Conservation (phyloP, 2,797 vertebrate species). For the Trachurus trachurus region DNA sequence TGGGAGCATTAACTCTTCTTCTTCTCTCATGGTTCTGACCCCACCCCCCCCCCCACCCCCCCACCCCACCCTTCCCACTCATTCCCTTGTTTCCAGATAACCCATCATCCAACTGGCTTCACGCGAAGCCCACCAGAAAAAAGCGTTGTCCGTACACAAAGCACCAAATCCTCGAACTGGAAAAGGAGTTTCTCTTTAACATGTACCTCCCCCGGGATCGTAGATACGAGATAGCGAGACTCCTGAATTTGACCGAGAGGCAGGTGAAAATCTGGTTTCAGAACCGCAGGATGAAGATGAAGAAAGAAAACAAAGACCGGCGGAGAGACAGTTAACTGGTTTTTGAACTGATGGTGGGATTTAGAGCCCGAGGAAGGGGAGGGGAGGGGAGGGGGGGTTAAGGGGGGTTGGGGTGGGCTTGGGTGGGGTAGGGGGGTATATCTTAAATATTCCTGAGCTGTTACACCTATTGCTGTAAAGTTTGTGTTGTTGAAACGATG, state of each 20-base stretch:
- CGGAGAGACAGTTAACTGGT: slow-evolving; percentile 84
- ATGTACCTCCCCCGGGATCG: slow-evolving; percentile 99
- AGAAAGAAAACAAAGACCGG: slow-evolving; percentile 98
- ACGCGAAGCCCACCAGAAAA: slow-evolving; percentile 96
- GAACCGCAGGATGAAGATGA: slow-evolving; percentile 99
- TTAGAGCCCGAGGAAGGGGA: slow-evolving; percentile 7
- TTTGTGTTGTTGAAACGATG: slow-evolving; percentile 80
- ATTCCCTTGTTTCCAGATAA: slow-evolving; percentile 88
- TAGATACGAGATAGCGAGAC: slow-evolving; percentile 95
- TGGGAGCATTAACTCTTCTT: slow-evolving; percentile 51
- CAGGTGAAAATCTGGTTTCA: slow-evolving; percentile 99
- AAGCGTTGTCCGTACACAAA: slow-evolving; percentile 98
- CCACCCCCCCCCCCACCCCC: slow-evolving; percentile 46
- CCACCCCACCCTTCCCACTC: slow-evolving; percentile 44
- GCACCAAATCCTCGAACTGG: slow-evolving; percentile 97
- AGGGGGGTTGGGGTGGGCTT: no score
- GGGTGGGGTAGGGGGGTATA: neutral
- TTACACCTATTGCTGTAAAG: slow-evolving; percentile 83
- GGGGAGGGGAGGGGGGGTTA: neutral
- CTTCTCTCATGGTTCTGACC: slow-evolving; percentile 63
- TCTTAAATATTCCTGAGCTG: slow-evolving; percentile 65
- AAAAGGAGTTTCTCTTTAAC: slow-evolving; percentile 99
- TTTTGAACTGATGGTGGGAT: slow-evolving; percentile 50
- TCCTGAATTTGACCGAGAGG: slow-evolving; percentile 96
- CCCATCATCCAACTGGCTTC: slow-evolving; percentile 97